A percentile compares a stretch with the other conserved stretches of the same genome.
Conservation (phyloP, 2,113 vertebrate species). For the Aleadryas rufinucha region DNA sequence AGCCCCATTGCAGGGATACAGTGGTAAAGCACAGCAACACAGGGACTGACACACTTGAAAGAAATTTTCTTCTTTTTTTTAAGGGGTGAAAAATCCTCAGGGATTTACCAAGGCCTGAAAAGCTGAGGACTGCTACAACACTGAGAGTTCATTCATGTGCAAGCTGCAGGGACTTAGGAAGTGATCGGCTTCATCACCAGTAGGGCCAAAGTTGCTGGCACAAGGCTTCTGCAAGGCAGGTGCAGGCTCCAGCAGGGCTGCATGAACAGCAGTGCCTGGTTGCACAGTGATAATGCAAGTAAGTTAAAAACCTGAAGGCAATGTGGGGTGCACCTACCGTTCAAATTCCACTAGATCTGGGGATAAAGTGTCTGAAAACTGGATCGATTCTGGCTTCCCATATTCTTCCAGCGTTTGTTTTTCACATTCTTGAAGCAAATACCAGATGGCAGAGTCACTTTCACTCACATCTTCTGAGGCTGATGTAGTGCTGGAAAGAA, state of each 20-base stretch:
- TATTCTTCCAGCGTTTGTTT: conserved; percentile 27
- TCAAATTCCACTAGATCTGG: conserved; percentile 80
- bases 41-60: background rate
- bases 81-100: background rate
- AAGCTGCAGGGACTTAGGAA: background rate
- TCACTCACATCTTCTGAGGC: background rate
- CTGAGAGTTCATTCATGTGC: background rate
- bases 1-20: background rate
- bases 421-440: conserved; percentile 30
- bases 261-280: fast-evolving
- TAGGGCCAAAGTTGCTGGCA: background rate
- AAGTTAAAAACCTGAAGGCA: background rate
- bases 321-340: conserved; percentile 41
- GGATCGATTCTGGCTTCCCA: background rate
- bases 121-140: background rate
- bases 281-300: background rate
- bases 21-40: background rate
- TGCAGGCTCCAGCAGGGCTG: background rate
- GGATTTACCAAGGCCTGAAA: background rate
- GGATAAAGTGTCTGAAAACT: background rate
- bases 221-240: background rate
- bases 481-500: conserved; percentile 10
- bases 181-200: background rate
- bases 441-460: background rate
- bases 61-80: background rate